Base-by-base conservation (phyloP, 2,113 vertebrate genomes). In the Labeo catla region DNA sequence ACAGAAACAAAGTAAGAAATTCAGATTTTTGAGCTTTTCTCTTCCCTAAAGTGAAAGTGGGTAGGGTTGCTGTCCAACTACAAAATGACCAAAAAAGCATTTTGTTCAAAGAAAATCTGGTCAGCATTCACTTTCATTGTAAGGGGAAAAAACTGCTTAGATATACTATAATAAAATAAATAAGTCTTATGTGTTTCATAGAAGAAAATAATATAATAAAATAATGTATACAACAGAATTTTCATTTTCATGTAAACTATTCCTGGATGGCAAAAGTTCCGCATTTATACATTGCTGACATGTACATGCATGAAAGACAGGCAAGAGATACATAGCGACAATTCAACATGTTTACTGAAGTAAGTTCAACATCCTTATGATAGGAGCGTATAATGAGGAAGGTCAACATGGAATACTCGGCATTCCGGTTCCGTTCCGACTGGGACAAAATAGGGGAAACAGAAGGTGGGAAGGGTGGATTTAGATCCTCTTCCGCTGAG, bases 221-320 rank as follows among this genome's bases (percentile, higher is more conserved):
- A 19, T 54, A 4, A 34, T 36, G 49, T 50, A 49, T 47, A 12
- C 21, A 9, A 70, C 36, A 2, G 19, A 73, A n/a, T 6, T 45
- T 73, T 4, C 4, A 47, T 73, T 73, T 73, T 74, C 43, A n/a
- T 45, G 10, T 74, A 23, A 72, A 47, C 43, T 61, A 61, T 61
- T n/a, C 57, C 21, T 61, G 8, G 13, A 81, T 70, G 47, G 47
- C 9, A 82, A 16, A 70, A 52, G 45, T 52, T 34, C 70, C 52
- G 65, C 63, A 68, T 61, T 50, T 72, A n/a, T 70, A 86, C 79
- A 87, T 36, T 84, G 89, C 88, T 90, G 72, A 91, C 86, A 90
- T 91, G 90, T 91, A 91, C 92, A 94, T 94, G 92, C 92, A 93
- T 90, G 91, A 93, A 89, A 92, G 91, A 92, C 91, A 85, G 91